Percentiles rank a stretch among this genome's conserved stretches.
Conservation (phyloP, 2,888 invertebrate species). For the Drosophila longiperda region DNA sequence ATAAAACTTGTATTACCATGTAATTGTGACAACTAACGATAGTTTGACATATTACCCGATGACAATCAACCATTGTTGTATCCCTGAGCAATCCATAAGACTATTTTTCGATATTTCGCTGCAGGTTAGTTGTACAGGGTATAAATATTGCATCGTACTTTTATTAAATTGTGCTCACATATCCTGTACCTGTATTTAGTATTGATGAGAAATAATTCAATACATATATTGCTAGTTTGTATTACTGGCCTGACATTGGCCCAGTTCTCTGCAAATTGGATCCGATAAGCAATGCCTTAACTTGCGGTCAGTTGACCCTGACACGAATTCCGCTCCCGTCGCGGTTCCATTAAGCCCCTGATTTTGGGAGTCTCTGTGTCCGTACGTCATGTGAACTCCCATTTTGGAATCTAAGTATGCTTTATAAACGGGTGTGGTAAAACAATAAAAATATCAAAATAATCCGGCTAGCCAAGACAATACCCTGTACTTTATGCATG, state of each 20-base stretch:
- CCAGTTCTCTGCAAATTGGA: constrained; percentile 51
- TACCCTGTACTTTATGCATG: not conserved
- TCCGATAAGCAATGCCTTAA: constrained; percentile 20
- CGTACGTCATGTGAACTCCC: not conserved
- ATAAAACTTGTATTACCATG: not conserved
- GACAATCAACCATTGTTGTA: not conserved
- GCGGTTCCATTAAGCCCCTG: constrained; percentile 27
- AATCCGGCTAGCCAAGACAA: not conserved
- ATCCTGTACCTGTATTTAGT: not conserved
- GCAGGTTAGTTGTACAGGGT: not conserved
- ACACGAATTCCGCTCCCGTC: constrained; percentile 47
- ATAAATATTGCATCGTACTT: not conserved
- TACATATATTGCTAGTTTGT: constrained; percentile 18
- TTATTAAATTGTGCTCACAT: not conserved
- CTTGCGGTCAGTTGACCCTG: constrained; percentile 52
- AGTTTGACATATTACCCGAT: not conserved
- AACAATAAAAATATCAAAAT: not conserved
- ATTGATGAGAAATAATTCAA: constrained; percentile 15
- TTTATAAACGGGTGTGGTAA: not conserved
- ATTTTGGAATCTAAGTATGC: not conserved
- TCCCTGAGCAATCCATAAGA: too few relatives aligned
- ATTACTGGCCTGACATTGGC: constrained; percentile 63
- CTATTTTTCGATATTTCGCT: not conserved
- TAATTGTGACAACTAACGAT: not conserved
- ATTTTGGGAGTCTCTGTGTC: constrained; percentile 5